These are phyloP conservation scores for Plemyria rubiginata DNA, from an alignment of 2,888 invertebrate genomes.

Conservation along the genomic window DNA sequence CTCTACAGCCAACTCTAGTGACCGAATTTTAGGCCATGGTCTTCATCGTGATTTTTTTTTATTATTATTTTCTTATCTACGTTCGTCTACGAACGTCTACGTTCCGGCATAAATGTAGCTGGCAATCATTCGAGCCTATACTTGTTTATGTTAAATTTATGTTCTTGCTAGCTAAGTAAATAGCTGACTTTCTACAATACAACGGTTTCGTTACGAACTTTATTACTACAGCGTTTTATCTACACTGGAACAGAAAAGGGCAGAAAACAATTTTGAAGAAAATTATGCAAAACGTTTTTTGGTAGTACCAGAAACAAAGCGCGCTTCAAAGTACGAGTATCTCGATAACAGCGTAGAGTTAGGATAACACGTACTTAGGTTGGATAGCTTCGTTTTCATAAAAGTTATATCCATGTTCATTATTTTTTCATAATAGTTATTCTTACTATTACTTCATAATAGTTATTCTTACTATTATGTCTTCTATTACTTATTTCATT, in stretches of 20 bases:
- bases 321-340: slow-evolving; percentile 23
- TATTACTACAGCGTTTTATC: slow-evolving; percentile 20
- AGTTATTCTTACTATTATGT: too few species aligned
- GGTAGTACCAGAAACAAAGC: slow-evolving; percentile 26
- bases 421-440: slow-evolving; percentile 4
- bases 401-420: slow-evolving; percentile 6
- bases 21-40: too few species aligned
- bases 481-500: too few species aligned
- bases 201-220: slow-evolving; percentile 9
- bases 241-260: slow-evolving; percentile 19
- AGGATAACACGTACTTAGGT: slow-evolving; percentile 1
- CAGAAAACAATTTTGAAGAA: slow-evolving; percentile 18
- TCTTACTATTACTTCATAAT: too few species aligned
- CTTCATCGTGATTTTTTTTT: too few species aligned
- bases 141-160: too few species aligned
- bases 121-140: too few species aligned
- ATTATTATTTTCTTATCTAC: too few species aligned
- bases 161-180: background rate
- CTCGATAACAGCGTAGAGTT: slow-evolving; percentile 17
- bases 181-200: background rate
- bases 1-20: too few species aligned
- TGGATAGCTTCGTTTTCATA: slow-evolving; percentile 7
- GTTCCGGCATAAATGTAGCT: too few species aligned
- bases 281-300: slow-evolving; percentile 26
- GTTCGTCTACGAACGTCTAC: too few species aligned